Conservation (phyloP, 2,113 vertebrate species). For the Hippocampus barbouri region DNA sequence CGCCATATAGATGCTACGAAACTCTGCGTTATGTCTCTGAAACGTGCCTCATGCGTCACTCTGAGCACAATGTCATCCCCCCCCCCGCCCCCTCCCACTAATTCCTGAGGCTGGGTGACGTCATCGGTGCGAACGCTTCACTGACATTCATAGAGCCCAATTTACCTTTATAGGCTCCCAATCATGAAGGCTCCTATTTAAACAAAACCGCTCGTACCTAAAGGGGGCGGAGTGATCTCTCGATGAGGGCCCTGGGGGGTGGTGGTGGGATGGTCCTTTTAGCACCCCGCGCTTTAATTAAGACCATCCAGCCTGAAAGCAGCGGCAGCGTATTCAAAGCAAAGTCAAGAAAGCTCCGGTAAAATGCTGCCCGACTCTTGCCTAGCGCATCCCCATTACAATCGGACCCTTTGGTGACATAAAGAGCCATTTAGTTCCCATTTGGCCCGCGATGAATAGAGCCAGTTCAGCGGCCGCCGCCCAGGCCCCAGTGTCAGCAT, state of each 20-base stretch:
- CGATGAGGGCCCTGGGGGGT: neutral
- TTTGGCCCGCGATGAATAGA: conserved; percentile 69
- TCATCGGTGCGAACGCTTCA: conserved; percentile 1
- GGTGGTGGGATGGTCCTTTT: neutral
- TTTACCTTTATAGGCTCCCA: conserved; percentile 17
- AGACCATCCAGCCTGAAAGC: conserved; percentile 44
- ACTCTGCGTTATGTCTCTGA: neutral
- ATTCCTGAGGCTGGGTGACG: neutral
- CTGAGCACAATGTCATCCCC: neutral
- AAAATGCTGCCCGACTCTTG: conserved; percentile 42
- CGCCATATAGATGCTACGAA: no score
- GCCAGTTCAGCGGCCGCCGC: conserved; percentile 79
- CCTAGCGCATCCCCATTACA: conserved; percentile 55
- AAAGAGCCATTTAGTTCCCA: conserved; percentile 67
- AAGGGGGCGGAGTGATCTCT: neutral
- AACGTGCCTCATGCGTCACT: neutral
- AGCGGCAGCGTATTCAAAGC: conserved; percentile 31
- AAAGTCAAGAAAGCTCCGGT: conserved; percentile 43
- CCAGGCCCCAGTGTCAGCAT: conserved; percentile 77
- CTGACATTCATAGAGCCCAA: conserved; percentile 17
- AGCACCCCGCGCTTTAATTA: conserved; percentile 22
- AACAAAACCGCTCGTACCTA: conserved; percentile 13
- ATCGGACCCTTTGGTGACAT: conserved; percentile 59
- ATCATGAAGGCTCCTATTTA: conserved; percentile 26
- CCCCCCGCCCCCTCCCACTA: neutral